Base-by-base conservation (phyloP, 2,113 vertebrate species). In the Baryphthengus martii region DNA sequence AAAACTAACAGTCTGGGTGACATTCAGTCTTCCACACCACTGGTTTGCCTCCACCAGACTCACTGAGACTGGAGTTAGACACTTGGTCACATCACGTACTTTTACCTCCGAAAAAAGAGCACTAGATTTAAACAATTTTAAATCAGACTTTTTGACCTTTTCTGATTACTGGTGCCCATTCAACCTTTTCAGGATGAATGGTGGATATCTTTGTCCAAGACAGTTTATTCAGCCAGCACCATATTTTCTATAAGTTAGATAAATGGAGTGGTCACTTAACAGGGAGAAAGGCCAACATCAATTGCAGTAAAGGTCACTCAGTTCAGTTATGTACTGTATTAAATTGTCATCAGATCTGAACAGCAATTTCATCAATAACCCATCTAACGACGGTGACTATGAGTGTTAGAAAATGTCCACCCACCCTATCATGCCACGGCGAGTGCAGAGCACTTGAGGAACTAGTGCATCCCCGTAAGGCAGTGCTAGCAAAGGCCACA, bases 221-320 rank as follows among this genome's bases (percentile, higher is more conserved):
- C 97, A 97, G 89, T 95, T 97, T 96, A 97, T 97, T 97, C 96
- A 97, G 88, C 97, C 97, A 96, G 98, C 97, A 97, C 95, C 88
- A 65, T 95, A 97, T 94, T 98, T 97, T 83, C 95, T 86, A 23
- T 98, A 98, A 98, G 96, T 97, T 97, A 97, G 98, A 98, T 98
- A 98, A 98, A 98, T 98, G 97, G 96, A 94, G 85, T 3, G 93
- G 96, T 98, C 98, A 97, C 93, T 97, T 97, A 96, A 97, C 85
- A 95, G 90, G 84, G 95, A 97, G 82, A 97, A 97, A 97, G 97
- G 97, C 87, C 97, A 98, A 85, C 84, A 72, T 94, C 95, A 97
- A 96, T 94, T 96, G 96, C 93, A 93, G 68, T 78, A 98, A 97
- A 98, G 98, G 98, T 98, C 97, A 97, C 73, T 91, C 94, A 77